Base-by-base conservation (phyloP, 2,888 invertebrate species). In the Gari tellinella region DNA sequence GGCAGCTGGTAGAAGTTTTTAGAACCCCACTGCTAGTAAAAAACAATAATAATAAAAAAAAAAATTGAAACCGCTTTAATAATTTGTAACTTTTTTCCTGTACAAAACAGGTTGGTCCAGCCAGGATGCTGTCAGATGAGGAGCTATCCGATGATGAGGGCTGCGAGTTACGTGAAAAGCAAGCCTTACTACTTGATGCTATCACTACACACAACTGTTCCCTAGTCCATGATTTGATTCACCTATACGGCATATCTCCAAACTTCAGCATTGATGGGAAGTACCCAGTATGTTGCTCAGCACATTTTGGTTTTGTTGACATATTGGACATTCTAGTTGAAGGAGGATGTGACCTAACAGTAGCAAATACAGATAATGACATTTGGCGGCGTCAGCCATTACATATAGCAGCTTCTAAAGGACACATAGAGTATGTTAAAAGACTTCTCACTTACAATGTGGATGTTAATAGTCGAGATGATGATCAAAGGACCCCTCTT, bases 351-450 rank as follows among this genome's bases (percentile, higher is more conserved):
- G 80, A 83, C 52, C 64, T 84, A 15, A 70, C 80, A 26, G 74
- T 75, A 12, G 74, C 84, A 19, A 84, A 86, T 38, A 63, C 62
- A 12, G 65, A 74, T 10, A 82, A 86, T 62, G 67, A 81, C 37
- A 82, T 86, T 38, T 89, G 89, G 90, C 72, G 67, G 14, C 79
- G 89, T 19, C 82, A 79, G 26, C 88, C 90, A 5, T 77, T 90
- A 14, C 90, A 90, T 72, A 78, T 88, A 17, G 88, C 90, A 21
- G 82, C 87, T 19, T 85, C 85, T 0, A 82, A 85, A 51, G 88
- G 87, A 12, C 80, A 87, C 66, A 21, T 76, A 10, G 64, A 69
- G 8, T 82, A 85, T 57, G 72, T 87, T 10, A 62, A 80, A 61
- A 55, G 83, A 19, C 70, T 90, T 14, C 26, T 88, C 7, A 72